Conservation (phyloP, 2,797 vertebrate genomes). For the Otus scops region DNA sequence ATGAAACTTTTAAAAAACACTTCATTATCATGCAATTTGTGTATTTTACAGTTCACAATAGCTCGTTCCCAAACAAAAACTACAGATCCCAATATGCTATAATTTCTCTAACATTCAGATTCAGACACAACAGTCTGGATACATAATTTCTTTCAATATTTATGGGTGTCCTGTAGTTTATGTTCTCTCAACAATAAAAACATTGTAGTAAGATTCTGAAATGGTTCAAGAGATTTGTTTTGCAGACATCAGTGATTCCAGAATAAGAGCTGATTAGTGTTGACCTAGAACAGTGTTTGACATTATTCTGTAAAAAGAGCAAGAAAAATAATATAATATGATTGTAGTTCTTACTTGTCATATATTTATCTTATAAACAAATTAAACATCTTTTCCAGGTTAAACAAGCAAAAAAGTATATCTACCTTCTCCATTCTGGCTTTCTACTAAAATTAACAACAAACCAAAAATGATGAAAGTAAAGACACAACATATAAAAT, state of each 20-base stretch:
- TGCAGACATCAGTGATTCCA: not conserved
- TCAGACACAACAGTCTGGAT: not conserved
- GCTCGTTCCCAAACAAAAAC: not conserved
- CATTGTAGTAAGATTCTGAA: not conserved
- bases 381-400: not conserved
- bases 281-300: not conserved
- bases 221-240: not conserved
- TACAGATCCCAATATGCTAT: not conserved
- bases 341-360: not conserved
- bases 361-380: not conserved
- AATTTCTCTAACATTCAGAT: not conserved
- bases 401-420: not conserved
- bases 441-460: not conserved
- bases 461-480: not conserved
- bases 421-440: not conserved
- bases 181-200: not conserved
- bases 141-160: not conserved
- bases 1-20: fast-evolving
- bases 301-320: not conserved
- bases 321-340: not conserved
- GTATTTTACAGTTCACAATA: not conserved
- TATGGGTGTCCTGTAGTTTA: not conserved
- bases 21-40: not conserved
- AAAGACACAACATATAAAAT: not conserved
- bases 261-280: not conserved